Evolutionary conservation across 1,140 invertebrate genomes (phyloP), one percentile per base, ranked within the genome.

Genomic region (Bombus fervidus): DNA sequence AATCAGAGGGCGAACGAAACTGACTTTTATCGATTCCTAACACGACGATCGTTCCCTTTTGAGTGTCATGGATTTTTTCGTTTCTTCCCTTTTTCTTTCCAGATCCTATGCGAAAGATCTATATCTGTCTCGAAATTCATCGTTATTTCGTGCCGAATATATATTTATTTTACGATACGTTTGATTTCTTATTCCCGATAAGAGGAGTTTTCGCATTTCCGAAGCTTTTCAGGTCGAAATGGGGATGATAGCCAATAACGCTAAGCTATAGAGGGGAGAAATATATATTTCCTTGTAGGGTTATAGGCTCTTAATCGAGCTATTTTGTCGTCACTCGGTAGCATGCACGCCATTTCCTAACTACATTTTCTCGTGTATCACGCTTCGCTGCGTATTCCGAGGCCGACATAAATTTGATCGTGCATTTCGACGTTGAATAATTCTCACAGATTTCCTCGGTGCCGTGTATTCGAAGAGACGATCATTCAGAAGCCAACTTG

Each of bases 281-380:
- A 73, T 81, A 81, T 74, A 57, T 25, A 74, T 53, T 74, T 37
- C 71, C 62, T 43, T 8, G 31, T 41, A 68, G 28, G 34, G 59
- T 81, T 43, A 59, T 68, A 68, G 47, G 18, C 71, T 69, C 84
- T 81, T 85, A 85, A 85, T 85, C 84, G 78, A 68, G 69, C 69
- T 73, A 74, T 85, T 85, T 85, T 74, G 71, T 85, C 78, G 71
- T 74, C 43, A 41, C 71, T 85, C 71, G 12, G 25, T 57, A 47
- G n/a, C 68, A 53, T 47, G 68, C 68, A 57, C 77, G 41, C 68
- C 37, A 79, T 71, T 84, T 71, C 53, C 37, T 71, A 84, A 84
- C 75, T 78, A 43, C 39, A 47, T 62, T 80, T 81, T 80, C 77
- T 53, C 77, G 41, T 59, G 62, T 18, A 64, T 80, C 69, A 25